Percentiles rank a stretch among this genome's conserved stretches.
Conservation (phyloP, 2,113 vertebrate species). For the Clarias macrocephalus region DNA sequence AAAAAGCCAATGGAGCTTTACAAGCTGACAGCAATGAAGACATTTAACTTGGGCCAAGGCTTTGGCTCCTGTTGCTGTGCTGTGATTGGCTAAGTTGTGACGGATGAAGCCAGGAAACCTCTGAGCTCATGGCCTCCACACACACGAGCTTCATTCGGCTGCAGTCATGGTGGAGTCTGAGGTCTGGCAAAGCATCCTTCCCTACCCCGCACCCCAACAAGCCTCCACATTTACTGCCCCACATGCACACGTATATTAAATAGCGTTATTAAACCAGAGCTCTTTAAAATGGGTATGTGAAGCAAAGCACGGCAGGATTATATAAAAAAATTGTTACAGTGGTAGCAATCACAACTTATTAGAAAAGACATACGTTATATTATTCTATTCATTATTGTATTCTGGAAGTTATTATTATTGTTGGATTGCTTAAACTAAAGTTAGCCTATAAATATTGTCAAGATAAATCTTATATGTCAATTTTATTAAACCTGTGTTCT, state of each 20-base stretch:
- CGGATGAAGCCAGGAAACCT: conserved; percentile 39
- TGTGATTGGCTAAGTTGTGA: conserved; percentile 52
- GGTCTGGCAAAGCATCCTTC: conserved; percentile 72
- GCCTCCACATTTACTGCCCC: conserved; percentile 54
- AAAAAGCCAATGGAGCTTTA: not conserved
- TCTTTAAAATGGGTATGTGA: not conserved
- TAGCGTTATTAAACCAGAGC: not conserved
- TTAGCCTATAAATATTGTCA: not conserved
- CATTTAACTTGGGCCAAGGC: conserved; percentile 4
- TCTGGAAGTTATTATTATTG: not conserved
- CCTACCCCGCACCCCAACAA: conserved; percentile 68
- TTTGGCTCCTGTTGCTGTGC: not conserved
- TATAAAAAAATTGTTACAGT: not conserved
- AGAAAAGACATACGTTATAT: not conserved
- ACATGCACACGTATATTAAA: conserved; percentile 43
- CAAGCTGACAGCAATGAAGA: conserved; percentile 28
- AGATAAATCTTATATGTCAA: not conserved
- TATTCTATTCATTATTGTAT: not conserved
- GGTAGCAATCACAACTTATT: not conserved
- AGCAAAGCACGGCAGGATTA: not conserved
- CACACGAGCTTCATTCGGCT: conserved; percentile 61
- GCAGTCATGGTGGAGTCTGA: conserved; percentile 73
- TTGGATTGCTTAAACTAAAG: not conserved
- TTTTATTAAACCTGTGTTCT: not conserved
- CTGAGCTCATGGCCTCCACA: conserved; percentile 32